A percentile compares a stretch with the other conserved stretches of the same genome.
These are phyloP conservation scores for Mallateleia sp. DNA, from an alignment of 2,888 invertebrate species.

Conservation along the genomic window DNA sequence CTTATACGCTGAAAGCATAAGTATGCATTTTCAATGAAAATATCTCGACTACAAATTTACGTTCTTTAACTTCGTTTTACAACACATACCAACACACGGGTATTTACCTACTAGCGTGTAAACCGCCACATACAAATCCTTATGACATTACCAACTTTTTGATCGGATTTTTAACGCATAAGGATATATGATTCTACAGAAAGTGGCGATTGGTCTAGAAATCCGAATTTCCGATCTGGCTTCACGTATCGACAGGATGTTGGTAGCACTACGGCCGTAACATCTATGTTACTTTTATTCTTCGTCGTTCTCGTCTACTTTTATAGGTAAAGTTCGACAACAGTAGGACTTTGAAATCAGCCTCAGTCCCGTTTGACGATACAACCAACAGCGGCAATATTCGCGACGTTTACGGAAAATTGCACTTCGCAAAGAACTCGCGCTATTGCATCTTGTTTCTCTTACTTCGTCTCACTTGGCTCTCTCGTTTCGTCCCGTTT, in stretches of 20 bases:
- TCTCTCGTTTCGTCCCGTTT: conserved; percentile 27
- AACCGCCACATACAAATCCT: conserved; percentile 43
- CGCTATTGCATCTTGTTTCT: conserved; percentile 56
- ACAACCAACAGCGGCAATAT: conserved; percentile 44
- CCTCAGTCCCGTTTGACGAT: conserved; percentile 72
- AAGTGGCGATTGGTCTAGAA: conserved; percentile 71
- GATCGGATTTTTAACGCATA: conserved; percentile 51
- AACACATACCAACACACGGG: neutral
- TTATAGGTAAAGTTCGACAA: conserved; percentile 86
- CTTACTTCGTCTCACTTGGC: conserved; percentile 20
- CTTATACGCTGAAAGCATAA: neutral
- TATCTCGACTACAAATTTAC: conserved; percentile 11
- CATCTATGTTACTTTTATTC: conserved; percentile 84
- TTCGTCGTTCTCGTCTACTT: conserved; percentile 84
- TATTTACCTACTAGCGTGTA: conserved; percentile 75
- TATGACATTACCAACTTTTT: conserved; percentile 41
- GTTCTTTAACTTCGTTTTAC: conserved; percentile 8
- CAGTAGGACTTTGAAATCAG: conserved; percentile 79
- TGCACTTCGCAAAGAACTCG: conserved; percentile 86
- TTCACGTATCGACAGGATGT: conserved; percentile 74
- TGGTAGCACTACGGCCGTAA: conserved; percentile 55
- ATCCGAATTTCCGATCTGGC: conserved; percentile 65
- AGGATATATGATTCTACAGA: conserved; percentile 36
- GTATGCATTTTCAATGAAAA: conserved; percentile 14
- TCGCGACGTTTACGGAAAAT: conserved; percentile 86